phyloP scores from a whole-genome alignment of 2,888 invertebrate genomes.

The Dexiosoma caninum region DNA sequence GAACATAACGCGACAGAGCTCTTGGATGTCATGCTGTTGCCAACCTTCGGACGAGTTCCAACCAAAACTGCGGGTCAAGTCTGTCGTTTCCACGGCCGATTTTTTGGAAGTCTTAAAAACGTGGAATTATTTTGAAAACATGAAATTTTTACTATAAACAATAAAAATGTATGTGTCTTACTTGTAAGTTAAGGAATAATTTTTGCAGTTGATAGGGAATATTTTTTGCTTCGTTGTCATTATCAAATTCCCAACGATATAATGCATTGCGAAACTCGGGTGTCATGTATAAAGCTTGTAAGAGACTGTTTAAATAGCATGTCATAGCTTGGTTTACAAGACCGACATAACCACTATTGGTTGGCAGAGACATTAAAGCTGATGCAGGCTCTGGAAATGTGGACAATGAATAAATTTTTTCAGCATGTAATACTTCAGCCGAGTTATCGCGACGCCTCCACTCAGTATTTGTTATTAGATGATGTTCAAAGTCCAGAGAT shows the following conservation, averaged over 20 bases:
- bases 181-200: constrained; percentile 89
- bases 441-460: constrained; percentile 15
- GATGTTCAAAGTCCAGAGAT: constrained; percentile 18
- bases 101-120: constrained; percentile 84
- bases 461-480: constrained; percentile 49
- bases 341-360: constrained; percentile 82
- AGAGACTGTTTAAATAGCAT: constrained; percentile 91
- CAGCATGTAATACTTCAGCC: constrained; percentile 10
- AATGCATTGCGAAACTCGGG: constrained; percentile 94
- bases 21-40: constrained; percentile 96
- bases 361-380: constrained; percentile 54
- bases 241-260: constrained; percentile 89
- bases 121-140: background rate
- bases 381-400: constrained; percentile 26
- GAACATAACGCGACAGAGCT: constrained; percentile 93
- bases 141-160: background rate
- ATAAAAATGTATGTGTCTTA: constrained; percentile 67
- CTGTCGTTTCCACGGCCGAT: constrained; percentile 90
- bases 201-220: constrained; percentile 93
- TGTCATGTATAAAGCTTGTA: constrained; percentile 94
- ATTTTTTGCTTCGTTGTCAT: constrained; percentile 83
- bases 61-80: constrained; percentile 91
- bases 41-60: constrained; percentile 94
- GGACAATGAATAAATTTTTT: constrained; percentile 44
- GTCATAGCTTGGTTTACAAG: constrained; percentile 95